Conservation (phyloP, 2,888 invertebrate species). For the Hartigia nigra region DNA sequence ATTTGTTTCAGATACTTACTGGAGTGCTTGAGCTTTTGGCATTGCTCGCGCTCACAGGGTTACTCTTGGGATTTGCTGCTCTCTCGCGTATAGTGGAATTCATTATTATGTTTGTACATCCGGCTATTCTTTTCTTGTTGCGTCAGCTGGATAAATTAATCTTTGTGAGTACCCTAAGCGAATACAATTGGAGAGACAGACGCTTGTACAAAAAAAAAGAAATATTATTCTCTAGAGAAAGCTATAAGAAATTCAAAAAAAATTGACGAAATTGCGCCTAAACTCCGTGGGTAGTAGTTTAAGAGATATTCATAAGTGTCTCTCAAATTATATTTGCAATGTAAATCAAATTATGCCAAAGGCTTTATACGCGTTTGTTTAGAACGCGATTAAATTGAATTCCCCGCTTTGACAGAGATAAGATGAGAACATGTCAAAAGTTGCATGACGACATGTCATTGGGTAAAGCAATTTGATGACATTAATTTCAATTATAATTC, state of each 20-base stretch:
- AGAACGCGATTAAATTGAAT: background rate
- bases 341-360: background rate
- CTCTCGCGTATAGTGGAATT: background rate
- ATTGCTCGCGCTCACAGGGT: background rate
- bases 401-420: background rate
- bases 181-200: background rate
- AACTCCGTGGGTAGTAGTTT: background rate
- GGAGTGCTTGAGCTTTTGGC: background rate
- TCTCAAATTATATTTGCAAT: background rate
- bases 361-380: background rate
- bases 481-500: background rate
- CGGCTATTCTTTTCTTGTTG: background rate
- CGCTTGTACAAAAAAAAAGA: background rate
- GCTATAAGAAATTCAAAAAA: background rate
- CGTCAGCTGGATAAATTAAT: conserved; percentile 3
- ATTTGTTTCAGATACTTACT: background rate
- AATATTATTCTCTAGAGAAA: background rate
- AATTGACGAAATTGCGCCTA: background rate
- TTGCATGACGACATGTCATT: too few species aligned
- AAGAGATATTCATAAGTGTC: background rate
- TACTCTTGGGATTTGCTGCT: background rate
- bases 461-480: background rate
- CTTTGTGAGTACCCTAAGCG: background rate
- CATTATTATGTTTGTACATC: background rate
- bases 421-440: background rate